These are phyloP conservation scores for Phaenicophaeus curvirostris DNA, from an alignment of 2,797 vertebrate genomes.

Conservation along the genomic window DNA sequence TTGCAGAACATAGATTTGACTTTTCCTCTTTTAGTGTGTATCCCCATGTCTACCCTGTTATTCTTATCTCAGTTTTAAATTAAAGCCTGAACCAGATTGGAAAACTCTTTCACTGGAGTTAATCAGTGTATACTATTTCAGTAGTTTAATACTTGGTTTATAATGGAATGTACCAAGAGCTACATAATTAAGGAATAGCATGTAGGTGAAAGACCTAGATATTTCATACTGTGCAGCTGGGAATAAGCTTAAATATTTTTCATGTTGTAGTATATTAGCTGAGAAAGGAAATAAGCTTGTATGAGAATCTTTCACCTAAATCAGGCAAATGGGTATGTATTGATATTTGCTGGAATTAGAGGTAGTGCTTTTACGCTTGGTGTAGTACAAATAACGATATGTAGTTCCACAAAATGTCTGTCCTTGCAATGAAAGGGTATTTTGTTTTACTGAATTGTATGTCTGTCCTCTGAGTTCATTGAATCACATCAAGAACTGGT, in stretches of 20 bases:
- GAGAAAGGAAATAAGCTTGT: conserved; percentile 55
- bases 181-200: neutral
- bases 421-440: conserved; percentile 30
- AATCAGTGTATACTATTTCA: neutral
- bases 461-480: neutral
- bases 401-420: conserved; percentile 59
- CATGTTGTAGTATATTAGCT: conserved; percentile 21
- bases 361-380: conserved; percentile 34
- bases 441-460: neutral
- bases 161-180: neutral
- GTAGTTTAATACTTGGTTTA: neutral
- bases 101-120: neutral
- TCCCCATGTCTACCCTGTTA: neutral
- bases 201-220: conserved; percentile 4
- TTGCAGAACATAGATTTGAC: neutral
- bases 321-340: conserved; percentile 18
- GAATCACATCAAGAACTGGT: neutral
- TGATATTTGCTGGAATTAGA: conserved; percentile 63
- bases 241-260: conserved; percentile 29
- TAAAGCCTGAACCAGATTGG: neutral
- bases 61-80: neutral
- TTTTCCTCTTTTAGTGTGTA: neutral
- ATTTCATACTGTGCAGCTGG: conserved; percentile 18
- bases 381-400: conserved; percentile 31
- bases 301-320: conserved; percentile 33